phyloP scores from a whole-genome alignment of 2,888 invertebrate species.

The Seladonia tumulorum region DNA sequence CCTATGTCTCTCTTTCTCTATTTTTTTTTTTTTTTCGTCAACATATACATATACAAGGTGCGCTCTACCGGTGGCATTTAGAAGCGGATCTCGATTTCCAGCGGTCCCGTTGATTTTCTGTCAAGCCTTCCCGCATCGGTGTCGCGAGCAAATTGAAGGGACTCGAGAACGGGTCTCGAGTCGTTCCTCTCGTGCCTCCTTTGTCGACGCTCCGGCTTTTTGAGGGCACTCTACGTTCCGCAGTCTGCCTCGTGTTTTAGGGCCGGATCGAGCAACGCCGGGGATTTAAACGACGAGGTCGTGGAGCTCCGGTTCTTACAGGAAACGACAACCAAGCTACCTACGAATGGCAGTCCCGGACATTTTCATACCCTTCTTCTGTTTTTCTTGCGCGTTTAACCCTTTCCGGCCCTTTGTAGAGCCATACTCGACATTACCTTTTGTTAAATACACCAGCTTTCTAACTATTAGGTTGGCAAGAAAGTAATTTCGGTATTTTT shows the following conservation, averaged over 20 bases:
- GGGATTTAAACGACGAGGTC: constrained; percentile 4
- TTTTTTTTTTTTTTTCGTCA: constrained; percentile 14
- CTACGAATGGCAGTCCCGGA: background rate
- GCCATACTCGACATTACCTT: no score
- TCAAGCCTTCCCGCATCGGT: background rate
- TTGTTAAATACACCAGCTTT: no score
- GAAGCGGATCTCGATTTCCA: constrained; percentile 16
- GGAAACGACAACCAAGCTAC: background rate
- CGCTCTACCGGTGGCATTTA: constrained; percentile 15
- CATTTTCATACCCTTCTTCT: background rate
- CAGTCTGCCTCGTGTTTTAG: constrained; percentile 2
- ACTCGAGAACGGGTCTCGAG: constrained; percentile 8
- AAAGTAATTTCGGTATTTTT: no score
- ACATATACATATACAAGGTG: background rate
- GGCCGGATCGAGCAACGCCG: background rate
- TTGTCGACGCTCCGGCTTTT: constrained; percentile 37
- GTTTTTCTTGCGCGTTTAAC: background rate
- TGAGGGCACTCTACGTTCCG: constrained; percentile 32
- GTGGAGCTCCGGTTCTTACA: background rate
- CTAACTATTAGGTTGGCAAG: no score
- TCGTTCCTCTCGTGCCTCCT: constrained; percentile 17
- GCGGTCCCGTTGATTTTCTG: constrained; percentile 21
- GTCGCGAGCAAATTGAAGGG: constrained; percentile 32
- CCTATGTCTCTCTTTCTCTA: no score
- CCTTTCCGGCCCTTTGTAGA: background rate